A percentile compares a stretch with the other conserved stretches of the same genome.
Evolutionary conservation across 2,888 invertebrate species (phyloP).

Genomic region (Aleiodes testaceus): DNA sequence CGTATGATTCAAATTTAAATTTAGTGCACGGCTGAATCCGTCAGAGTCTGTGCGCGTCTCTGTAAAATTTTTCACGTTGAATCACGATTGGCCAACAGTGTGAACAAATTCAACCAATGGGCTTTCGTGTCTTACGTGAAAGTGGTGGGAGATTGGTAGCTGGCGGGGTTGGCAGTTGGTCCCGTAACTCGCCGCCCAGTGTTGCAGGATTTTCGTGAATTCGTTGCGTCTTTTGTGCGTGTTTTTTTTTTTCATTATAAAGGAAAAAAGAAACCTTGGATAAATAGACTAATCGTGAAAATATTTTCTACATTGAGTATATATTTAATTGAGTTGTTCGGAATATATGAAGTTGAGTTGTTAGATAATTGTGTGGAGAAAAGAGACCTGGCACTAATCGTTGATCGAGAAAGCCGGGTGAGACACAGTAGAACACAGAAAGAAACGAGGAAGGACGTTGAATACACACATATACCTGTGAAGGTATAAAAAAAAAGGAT

Average conservation of each 20-base stretch:
- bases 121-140: conserved; percentile 1
- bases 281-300: conserved; percentile 1
- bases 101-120: conserved; percentile 52
- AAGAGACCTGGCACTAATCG: neutral
- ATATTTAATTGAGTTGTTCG: no score
- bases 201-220: conserved; percentile 26
- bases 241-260: conserved; percentile 10
- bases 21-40: conserved; percentile 21
- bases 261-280: neutral
- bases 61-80: neutral
- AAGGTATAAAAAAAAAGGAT: no score
- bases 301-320: no score
- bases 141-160: conserved; percentile 54
- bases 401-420: conserved; percentile 20
- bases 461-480: neutral
- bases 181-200: conserved; percentile 38
- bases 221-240: conserved; percentile 22
- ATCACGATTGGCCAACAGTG: conserved; percentile 52
- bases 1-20: conserved; percentile 29
- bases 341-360: no score
- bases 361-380: neutral
- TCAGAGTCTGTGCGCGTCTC: neutral
- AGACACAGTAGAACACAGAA: neutral
- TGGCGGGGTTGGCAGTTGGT: conserved; percentile 59
- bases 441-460: neutral